These are phyloP conservation scores for Lemur catta DNA, from an alignment of 2,797 vertebrate species.

Conservation along the genomic window DNA sequence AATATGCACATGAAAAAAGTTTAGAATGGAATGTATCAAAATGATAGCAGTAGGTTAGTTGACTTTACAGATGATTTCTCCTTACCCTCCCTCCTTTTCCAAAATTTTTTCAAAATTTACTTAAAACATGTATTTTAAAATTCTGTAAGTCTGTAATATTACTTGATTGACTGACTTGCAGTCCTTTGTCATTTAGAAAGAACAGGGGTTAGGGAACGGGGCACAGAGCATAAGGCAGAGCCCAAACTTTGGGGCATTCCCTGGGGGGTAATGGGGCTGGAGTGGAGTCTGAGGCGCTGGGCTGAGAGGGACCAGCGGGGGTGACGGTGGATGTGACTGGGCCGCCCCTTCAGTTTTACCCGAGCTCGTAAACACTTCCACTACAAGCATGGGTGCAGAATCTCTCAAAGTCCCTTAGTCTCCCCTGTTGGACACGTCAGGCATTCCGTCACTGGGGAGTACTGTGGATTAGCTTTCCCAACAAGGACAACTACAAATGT, in stretches of 20 bases:
- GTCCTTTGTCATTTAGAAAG: neutral
- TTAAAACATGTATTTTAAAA: neutral
- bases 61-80: neutral
- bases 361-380: neutral
- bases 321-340: accelerated
- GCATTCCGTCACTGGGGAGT: neutral
- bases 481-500: neutral
- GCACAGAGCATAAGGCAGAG: neutral
- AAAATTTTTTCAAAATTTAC: neutral
- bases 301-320: neutral
- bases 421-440: neutral
- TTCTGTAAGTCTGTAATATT: neutral
- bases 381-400: neutral
- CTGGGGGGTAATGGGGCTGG: neutral
- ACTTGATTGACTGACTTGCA: neutral
- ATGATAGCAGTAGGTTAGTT: neutral
- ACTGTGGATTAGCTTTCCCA: neutral
- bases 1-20: neutral
- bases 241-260: neutral
- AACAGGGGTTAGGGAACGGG: neutral
- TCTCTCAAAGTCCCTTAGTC: neutral
- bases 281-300: neutral
- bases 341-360: neutral
- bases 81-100: neutral
- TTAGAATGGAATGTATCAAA: neutral